phyloP scores from a whole-genome alignment of 2,113 vertebrate species.

The Natator depressus region DNA sequence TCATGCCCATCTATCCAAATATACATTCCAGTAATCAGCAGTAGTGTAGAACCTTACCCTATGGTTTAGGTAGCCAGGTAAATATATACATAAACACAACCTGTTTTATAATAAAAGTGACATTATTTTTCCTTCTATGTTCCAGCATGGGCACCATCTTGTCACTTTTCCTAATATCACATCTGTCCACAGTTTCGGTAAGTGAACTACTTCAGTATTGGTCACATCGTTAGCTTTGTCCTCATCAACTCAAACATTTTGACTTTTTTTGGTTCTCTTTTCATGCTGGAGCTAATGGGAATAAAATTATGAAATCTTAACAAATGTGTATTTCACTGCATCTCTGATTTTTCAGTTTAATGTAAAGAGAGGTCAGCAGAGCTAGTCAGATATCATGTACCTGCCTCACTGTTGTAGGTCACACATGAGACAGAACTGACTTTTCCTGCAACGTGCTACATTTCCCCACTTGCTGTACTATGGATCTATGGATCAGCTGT shows the following conservation, averaged over 20 bases:
- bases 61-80: background rate
- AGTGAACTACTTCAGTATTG: background rate
- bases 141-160: background rate
- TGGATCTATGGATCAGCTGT: background rate
- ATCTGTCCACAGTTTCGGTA: background rate
- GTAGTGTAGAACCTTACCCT: background rate
- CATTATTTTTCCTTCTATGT: background rate
- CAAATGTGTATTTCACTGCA: background rate
- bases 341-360: background rate
- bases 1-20: background rate
- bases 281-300: background rate
- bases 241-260: background rate
- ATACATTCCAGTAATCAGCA: background rate
- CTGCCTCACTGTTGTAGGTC: background rate
- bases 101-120: background rate
- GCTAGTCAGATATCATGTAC: background rate
- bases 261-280: background rate
- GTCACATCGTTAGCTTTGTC: background rate
- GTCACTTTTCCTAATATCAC: background rate
- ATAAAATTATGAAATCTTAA: background rate
- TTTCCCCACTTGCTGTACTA: background rate
- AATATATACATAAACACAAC: background rate
- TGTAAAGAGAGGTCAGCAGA: background rate
- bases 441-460: background rate
- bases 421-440: background rate